Base-by-base conservation (phyloP, 1,140 invertebrate species). In the Drosophila nigromelanica region DNA sequence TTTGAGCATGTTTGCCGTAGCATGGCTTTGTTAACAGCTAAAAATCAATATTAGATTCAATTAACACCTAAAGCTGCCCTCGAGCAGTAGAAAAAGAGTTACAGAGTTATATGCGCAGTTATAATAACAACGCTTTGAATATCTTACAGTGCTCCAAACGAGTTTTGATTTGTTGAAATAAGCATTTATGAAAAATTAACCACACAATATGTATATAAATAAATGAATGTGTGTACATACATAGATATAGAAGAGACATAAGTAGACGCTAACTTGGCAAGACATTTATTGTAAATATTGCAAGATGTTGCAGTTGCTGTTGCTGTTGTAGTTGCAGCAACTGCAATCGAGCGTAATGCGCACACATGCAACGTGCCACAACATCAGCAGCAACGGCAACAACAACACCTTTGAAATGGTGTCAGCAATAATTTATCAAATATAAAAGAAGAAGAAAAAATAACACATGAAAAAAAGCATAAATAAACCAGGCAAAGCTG, bases 341-440 rank as follows among this genome's bases (percentile, higher is more conserved):
- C 66, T 50, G 81, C 81, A 87, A 87, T 87, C 68, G 64, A 70
- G 73, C 82, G 63, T 85, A 78, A 76, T 80, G 82, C 82, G 80
- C 83, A 67, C 78, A 76, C 82, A 89, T 87, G 83, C 83, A 70
- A 87, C 73, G 50, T 68, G 78, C 82, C 76, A 69, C 72, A 59
- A 18, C 54, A 58, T 51, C 50, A 59, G 27, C 54, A 58, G 59
- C 50, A 66, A 42, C 72, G 47, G 39, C 61, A 61, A 33, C 63
- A 73, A 37, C 72, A 80, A 71, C 78, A 77, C 82, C 77, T 78
- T 75, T 60, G 73, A 83, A 87, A 87, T 87, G 83, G 81, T 89
- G 83, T 89, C 83, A 89, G 83, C 71, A 73, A 74, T 72, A 82
- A 82, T 80, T 82, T 87, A 87, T 87, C 76, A 81, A 74, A 67